phyloP scores from a whole-genome alignment of 1,140 invertebrate genomes.

The Cydia splendana region DNA sequence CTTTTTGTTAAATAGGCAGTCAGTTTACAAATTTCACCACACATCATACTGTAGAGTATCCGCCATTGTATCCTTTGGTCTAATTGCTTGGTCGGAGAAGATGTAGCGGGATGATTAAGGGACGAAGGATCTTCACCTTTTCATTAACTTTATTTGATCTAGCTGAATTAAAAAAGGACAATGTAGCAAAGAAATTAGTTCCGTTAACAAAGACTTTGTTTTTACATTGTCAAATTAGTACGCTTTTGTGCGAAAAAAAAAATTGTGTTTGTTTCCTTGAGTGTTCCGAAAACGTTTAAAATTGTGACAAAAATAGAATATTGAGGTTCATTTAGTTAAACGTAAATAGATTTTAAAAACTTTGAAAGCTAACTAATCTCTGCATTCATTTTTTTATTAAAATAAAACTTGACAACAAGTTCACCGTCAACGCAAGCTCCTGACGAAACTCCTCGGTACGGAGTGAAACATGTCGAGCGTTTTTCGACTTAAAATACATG shows the following conservation, averaged over 20 bases:
- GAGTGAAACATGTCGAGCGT: too few species aligned
- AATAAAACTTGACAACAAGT: too few species aligned
- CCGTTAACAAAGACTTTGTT: neutral
- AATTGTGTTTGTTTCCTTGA: neutral
- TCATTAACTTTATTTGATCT: slow-evolving; percentile 1
- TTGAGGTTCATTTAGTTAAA: too few species aligned
- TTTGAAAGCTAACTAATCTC: too few species aligned
- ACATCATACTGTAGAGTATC: slow-evolving; percentile 22
- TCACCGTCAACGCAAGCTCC: too few species aligned
- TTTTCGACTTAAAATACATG: too few species aligned
- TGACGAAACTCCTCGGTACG: too few species aligned
- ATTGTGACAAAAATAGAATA: too few species aligned
- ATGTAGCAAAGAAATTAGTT: neutral
- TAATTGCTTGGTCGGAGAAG: slow-evolving; percentile 11
- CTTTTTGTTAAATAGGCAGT: neutral
- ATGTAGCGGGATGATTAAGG: slow-evolving; percentile 9
- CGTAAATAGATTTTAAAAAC: too few species aligned
- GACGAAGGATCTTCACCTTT: slow-evolving; percentile 14
- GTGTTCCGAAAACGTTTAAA: too few species aligned
- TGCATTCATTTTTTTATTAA: too few species aligned
- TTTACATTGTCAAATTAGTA: neutral
- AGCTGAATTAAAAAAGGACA: neutral
- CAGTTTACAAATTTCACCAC: neutral
- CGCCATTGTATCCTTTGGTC: slow-evolving; percentile 26
- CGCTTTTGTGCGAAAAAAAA: neutral